phyloP scores from a whole-genome alignment of 2,113 vertebrate genomes.

The Larimichthys crocea region DNA sequence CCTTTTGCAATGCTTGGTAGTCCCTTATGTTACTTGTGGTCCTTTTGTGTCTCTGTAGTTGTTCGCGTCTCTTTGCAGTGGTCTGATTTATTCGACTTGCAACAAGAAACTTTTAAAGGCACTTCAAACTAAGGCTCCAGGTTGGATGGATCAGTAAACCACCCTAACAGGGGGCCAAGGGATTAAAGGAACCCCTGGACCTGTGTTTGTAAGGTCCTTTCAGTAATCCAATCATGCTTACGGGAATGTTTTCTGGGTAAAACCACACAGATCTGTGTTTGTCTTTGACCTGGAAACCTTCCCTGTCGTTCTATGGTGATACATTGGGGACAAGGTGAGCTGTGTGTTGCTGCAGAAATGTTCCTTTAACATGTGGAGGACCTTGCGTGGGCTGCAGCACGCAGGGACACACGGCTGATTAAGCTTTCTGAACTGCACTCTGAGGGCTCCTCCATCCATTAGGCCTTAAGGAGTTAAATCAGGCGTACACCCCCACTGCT shows the following conservation, averaged over 20 bases:
- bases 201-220: not conserved
- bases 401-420: conserved; percentile 64
- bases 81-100: too few relatives aligned
- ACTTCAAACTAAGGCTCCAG: too few relatives aligned
- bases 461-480: conserved; percentile 59
- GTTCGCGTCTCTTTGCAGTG: not conserved
- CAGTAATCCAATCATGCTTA: not conserved
- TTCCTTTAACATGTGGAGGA: not conserved
- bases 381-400: conserved; percentile 31
- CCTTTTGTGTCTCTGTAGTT: not conserved
- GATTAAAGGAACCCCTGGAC: not conserved
- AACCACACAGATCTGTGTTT: not conserved
- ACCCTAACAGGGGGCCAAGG: too few relatives aligned
- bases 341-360: not conserved
- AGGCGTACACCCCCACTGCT: conserved; percentile 38
- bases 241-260: not conserved
- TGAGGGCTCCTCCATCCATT: conserved; percentile 51
- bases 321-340: conserved; percentile 9
- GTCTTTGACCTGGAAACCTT: conserved; percentile 22
- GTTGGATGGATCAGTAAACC: too few relatives aligned
- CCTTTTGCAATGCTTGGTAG: not conserved
- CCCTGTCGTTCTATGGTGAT: not conserved
- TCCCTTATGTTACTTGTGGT: not conserved
- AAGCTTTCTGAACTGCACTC: conserved; percentile 47
- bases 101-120: not conserved